phyloP scores from a whole-genome alignment of 2,113 vertebrate genomes.

The Chloropsis hardwickii region DNA sequence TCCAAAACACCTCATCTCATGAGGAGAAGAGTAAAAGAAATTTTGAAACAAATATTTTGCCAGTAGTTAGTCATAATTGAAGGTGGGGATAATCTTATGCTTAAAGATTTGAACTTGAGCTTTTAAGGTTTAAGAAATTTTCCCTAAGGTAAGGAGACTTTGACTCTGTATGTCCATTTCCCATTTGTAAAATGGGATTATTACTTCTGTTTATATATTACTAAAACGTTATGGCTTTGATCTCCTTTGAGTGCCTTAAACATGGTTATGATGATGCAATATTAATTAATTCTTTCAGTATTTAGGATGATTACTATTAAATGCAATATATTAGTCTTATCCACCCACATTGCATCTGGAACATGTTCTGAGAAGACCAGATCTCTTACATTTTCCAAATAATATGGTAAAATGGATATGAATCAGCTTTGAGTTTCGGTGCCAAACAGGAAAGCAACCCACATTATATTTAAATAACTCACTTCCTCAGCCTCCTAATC shows the following conservation, averaged over 20 bases:
- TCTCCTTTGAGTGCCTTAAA: neutral
- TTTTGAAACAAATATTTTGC: neutral
- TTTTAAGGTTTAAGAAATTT: neutral
- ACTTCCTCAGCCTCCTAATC: conserved; percentile 39
- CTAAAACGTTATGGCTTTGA: neutral
- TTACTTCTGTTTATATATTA: neutral
- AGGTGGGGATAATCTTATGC: neutral
- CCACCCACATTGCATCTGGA: neutral
- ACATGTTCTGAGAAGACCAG: neutral
- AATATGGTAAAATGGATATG: conserved; percentile 22
- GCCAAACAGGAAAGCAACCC: conserved; percentile 51
- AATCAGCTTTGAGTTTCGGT: conserved; percentile 24
- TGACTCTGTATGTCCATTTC: neutral
- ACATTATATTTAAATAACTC: conserved; percentile 32
- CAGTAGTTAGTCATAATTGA: neutral
- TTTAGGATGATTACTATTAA: neutral
- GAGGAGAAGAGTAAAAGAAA: neutral
- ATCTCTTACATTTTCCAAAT: neutral
- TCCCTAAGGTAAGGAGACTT: neutral
- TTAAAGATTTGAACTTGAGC: neutral
- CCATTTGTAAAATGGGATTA: neutral
- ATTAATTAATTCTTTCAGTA: neutral
- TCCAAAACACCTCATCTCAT: neutral
- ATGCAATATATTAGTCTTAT: neutral
- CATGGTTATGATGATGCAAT: neutral